These are phyloP conservation scores for Cladopsammia gracilis DNA, from an alignment of 64 coral and sea anemone species.

Conservation along the genomic window DNA sequence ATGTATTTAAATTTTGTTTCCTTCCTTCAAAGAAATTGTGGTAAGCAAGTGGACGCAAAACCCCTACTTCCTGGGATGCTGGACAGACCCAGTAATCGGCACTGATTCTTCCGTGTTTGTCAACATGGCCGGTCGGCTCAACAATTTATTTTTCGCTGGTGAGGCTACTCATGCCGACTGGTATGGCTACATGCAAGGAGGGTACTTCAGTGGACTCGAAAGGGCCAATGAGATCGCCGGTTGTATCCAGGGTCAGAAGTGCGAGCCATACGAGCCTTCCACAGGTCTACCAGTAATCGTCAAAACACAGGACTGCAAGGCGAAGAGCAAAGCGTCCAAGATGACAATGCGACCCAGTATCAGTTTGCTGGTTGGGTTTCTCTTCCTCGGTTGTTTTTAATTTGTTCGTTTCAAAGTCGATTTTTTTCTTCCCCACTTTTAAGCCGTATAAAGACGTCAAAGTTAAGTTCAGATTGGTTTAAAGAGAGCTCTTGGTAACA, in stretches of 20 bases:
- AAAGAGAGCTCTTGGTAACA: no score
- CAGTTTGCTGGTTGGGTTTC: not conserved
- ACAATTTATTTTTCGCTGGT: conserved; percentile 20
- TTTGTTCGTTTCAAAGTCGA: no score
- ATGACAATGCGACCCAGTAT: not conserved
- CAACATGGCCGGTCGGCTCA: not conserved
- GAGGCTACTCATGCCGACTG: conserved; percentile 45
- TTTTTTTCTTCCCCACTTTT: no score
- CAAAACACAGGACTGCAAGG: not conserved
- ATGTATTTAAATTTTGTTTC: no score
- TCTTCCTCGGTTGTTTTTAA: not conserved
- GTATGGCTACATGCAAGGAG: conserved; percentile 59
- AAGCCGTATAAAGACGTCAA: no score
- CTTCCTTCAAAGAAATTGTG: not conserved
- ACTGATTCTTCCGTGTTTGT: not conserved
- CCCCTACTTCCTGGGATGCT: not conserved
- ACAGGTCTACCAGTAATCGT: no score
- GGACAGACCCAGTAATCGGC: not conserved
- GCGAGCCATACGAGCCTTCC: no score
- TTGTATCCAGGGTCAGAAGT: no score
- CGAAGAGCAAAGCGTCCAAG: not conserved
- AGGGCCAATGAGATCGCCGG: no score
- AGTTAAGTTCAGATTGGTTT: no score
- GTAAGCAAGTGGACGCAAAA: not conserved
- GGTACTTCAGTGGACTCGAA: not conserved